A percentile compares a stretch with the other conserved stretches of the same genome.
Conservation (phyloP, 2,113 vertebrate genomes). For the Lycaon pictus region DNA sequence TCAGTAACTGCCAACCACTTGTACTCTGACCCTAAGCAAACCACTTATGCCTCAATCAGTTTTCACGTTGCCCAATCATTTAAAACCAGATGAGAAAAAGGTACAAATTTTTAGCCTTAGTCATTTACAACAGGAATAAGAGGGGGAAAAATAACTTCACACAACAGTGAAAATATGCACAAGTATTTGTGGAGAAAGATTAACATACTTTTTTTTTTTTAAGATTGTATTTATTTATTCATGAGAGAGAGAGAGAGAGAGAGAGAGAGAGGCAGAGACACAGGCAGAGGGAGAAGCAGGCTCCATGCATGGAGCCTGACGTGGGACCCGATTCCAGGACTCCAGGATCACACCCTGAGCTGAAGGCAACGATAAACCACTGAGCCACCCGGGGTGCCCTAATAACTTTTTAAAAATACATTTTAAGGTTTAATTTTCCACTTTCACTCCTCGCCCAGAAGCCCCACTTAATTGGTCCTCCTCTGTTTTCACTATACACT, state of each 20-base stretch:
- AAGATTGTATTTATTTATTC: no score
- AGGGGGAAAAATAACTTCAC: neutral
- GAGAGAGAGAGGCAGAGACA: no score
- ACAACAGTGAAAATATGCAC: neutral
- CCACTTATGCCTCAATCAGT: neutral
- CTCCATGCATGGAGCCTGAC: no score
- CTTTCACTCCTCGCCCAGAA: fast-evolving
- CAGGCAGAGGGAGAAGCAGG: no score
- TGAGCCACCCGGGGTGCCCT: no score
- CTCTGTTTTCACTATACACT: neutral
- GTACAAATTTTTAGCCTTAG: neutral
- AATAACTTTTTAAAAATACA: neutral
- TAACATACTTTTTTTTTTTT: neutral
- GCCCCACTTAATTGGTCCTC: neutral
- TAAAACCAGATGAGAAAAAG: constrained; percentile 3
- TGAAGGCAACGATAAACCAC: no score
- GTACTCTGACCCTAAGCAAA: constrained; percentile 52
- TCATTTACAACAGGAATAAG: neutral
- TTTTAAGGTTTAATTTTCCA: neutral
- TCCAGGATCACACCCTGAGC: no score
- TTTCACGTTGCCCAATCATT: neutral
- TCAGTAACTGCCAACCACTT: constrained; percentile 28
- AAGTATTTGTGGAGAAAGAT: neutral
- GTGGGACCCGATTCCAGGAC: no score
- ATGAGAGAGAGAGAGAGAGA: no score